These are phyloP conservation scores for Sciurus vulgaris DNA, from an alignment of 2,797 vertebrate species.

Conservation along the genomic window DNA sequence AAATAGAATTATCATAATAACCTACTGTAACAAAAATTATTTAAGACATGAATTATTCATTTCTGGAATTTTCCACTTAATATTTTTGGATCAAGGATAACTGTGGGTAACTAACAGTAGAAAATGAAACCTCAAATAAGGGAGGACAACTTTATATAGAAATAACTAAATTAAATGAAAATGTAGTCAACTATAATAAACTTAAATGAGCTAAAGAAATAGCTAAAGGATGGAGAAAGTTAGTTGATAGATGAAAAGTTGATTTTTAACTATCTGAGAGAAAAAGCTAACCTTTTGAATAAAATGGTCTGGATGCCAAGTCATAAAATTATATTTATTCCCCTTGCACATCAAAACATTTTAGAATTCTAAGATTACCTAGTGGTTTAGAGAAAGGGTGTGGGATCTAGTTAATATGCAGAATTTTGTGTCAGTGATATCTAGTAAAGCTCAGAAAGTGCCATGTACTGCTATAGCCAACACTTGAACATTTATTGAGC, in stretches of 20 bases:
- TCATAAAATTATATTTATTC: background rate
- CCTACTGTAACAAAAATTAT: background rate
- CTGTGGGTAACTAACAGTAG: background rate
- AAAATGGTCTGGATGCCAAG: background rate
- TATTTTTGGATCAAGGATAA: background rate
- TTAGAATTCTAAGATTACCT: background rate
- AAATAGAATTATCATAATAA: background rate
- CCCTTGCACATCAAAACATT: background rate
- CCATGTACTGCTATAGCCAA: background rate
- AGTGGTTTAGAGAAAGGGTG: background rate
- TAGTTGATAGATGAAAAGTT: background rate
- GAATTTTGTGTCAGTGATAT: background rate
- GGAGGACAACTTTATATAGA: background rate
- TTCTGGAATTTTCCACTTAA: background rate
- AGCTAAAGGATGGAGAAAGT: background rate
- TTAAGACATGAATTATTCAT: background rate
- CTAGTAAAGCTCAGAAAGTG: background rate
- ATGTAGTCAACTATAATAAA: background rate
- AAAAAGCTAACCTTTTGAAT: slow-evolving; percentile 20
- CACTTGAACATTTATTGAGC: background rate
- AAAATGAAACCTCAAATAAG: background rate
- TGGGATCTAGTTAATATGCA: background rate
- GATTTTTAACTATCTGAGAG: slow-evolving; percentile 22
- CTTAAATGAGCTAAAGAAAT: slow-evolving; percentile 32
- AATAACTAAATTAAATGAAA: slow-evolving; percentile 23